Evolutionary conservation across 2,888 invertebrate species (phyloP).

Genomic region (Brachyopa scutellaris): DNA sequence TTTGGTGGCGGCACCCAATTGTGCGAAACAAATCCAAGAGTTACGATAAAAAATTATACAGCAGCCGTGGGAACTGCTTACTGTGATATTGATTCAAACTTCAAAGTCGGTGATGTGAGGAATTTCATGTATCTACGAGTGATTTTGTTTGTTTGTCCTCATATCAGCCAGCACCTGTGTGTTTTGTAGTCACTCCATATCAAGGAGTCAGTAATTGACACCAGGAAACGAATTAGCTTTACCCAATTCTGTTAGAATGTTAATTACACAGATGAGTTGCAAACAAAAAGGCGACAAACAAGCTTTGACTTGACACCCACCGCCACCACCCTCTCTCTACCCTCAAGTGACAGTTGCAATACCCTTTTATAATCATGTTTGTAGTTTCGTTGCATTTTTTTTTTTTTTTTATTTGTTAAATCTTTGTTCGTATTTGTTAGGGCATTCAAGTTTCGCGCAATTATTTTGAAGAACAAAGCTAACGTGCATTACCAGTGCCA

Average conservation of each 20-base stretch:
- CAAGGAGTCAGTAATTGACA: conserved; percentile 61
- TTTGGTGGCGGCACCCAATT: conserved; percentile 7
- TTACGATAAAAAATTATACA: not conserved
- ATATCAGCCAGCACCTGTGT: conserved; percentile 36
- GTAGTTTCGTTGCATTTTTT: not conserved
- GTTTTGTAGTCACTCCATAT: conserved; percentile 65
- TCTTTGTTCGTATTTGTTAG: conserved; percentile 63
- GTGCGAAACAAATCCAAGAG: conserved; percentile 35
- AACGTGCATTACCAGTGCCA: conserved; percentile 21
- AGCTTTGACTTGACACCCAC: conserved; percentile 33
- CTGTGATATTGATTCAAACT: too few relatives aligned
- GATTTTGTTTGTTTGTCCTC: conserved; percentile 29
- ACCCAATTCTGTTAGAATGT: conserved; percentile 62
- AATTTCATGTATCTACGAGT: too few relatives aligned
- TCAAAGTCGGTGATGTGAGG: too few relatives aligned
- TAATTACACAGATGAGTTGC: conserved; percentile 47
- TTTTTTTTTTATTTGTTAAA: not conserved
- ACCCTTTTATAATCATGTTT: conserved; percentile 53
- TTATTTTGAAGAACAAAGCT: conserved; percentile 67
- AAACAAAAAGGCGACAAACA: conserved; percentile 31
- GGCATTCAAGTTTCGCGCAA: conserved; percentile 68
- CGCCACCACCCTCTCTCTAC: not conserved
- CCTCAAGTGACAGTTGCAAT: conserved; percentile 19
- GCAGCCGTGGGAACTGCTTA: conserved; percentile 40
- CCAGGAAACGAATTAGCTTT: conserved; percentile 52